These are phyloP conservation scores for Steinernema khuongi DNA, from an alignment of 1,140 invertebrate genomes.

Conservation along the genomic window DNA sequence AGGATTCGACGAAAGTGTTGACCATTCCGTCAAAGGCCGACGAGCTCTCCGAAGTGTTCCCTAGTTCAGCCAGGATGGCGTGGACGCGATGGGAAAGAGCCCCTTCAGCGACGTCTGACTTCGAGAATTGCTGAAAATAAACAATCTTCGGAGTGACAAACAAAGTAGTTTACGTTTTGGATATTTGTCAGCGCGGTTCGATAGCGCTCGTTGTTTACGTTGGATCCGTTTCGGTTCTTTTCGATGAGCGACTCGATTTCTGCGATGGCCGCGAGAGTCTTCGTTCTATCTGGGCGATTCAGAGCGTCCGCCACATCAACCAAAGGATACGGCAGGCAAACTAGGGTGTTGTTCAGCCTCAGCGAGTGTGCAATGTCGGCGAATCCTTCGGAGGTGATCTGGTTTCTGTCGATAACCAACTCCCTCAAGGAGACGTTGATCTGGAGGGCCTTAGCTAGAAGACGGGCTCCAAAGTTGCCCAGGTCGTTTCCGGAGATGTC, in stretches of 20 bases:
- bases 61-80: constrained; percentile 26
- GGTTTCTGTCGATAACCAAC: constrained; percentile 51
- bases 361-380: constrained; percentile 48
- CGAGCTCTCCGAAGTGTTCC: constrained; percentile 18
- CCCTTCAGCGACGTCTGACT: constrained; percentile 23
- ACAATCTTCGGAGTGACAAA: not conserved
- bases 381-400: constrained; percentile 54
- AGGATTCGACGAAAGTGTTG: constrained; percentile 22
- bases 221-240: constrained; percentile 32
- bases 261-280: constrained; percentile 28
- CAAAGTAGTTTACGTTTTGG: not conserved
- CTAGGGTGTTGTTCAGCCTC: constrained; percentile 42
- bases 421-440: constrained; percentile 44
- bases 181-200: not conserved
- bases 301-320: constrained; percentile 46
- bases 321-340: constrained; percentile 40
- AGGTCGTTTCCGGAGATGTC: constrained; percentile 56
- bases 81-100: constrained; percentile 30
- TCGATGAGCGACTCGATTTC: constrained; percentile 28
- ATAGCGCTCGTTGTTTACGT: constrained; percentile 34
- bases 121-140: constrained; percentile 4
- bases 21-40: constrained; percentile 23
- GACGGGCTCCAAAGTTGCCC: constrained; percentile 48
- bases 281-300: constrained; percentile 28
- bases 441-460: constrained; percentile 55